Base-by-base conservation (phyloP, 2,888 invertebrate species). In the Drosophila koepferae region DNA sequence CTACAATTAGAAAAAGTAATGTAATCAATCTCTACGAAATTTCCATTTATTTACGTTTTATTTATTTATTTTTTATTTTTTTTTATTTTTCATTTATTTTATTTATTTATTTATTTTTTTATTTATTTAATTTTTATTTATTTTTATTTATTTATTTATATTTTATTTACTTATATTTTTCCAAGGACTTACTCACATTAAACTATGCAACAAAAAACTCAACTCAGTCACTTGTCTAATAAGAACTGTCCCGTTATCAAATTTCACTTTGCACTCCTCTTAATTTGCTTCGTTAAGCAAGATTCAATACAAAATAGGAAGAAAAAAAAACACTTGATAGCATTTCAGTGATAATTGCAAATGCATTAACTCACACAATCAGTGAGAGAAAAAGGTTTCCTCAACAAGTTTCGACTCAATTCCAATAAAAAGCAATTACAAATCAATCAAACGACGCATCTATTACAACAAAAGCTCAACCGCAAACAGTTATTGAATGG, bases 381-480 rank as follows among this genome's bases (percentile, higher is more conserved):
- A 18, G 3, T 12, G 1, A 14, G 14, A 28, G n/a, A 48, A 55
- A 56, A n/a, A n/a, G 40, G 6, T 55, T 28, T 55, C 43, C 49
- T n/a, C 40, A 53, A 16, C 12, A n/a, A 9, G 44, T 58, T 36
- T 10, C 8, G 23, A 63, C 31, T 69, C 40, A 34, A 49, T 38
- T 60, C 20, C 62, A 71, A 88, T 80, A 70, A 72, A 88, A 82
- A 80, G 56, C 82, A 85, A 82, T 89, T 89, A 89, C 72, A 83
- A 64, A 51, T 51, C 89, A 72, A 82, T 88, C 86, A 80, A 86
- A 68, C 60, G 60, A 51, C 61, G 49, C 63, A 77, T 74, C 63
- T 64, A 63, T 70, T 58, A 60, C 60, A 54, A 69, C 63, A 82
- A 80, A 60, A 77, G 38, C 48, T 62, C 34, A n/a, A 64, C 55